These are phyloP conservation scores for Sylvicola cinctus DNA, from an alignment of 2,888 invertebrate genomes.

Conservation along the genomic window DNA sequence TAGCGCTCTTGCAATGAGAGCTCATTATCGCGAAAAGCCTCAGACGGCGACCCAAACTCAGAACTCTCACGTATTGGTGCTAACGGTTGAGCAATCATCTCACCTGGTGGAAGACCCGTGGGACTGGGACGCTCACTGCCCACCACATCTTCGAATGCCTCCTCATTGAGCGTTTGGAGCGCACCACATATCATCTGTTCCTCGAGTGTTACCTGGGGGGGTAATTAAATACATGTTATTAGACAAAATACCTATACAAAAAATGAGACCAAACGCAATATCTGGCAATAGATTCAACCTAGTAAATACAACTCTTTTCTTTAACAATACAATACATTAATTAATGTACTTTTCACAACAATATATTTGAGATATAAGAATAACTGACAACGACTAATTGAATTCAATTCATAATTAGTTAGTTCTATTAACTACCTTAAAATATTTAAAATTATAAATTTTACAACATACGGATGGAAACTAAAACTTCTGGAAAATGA, in stretches of 20 bases:
- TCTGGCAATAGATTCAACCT: no score
- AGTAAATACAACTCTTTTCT: no score
- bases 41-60: constrained; percentile 25
- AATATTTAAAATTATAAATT: no score
- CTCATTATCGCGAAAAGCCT: constrained; percentile 12
- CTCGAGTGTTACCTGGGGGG: constrained; percentile 65
- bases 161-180: constrained; percentile 77
- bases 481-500: no score
- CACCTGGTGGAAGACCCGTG: constrained; percentile 32
- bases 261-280: constrained; percentile 2
- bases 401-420: no score
- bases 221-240: no score
- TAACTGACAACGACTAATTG: no score
- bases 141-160: constrained; percentile 77
- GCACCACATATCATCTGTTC: constrained; percentile 92
- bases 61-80: constrained; percentile 26
- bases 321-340: constrained; percentile 3
- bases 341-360: not conserved
- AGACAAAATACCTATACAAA: not conserved
- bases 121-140: constrained; percentile 42
- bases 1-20: constrained; percentile 6
- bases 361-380: no score
- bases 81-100: constrained; percentile 27
- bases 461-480: no score
- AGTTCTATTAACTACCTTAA: no score